Base-by-base conservation (phyloP, 2,888 invertebrate genomes). In the Nomada flava region DNA sequence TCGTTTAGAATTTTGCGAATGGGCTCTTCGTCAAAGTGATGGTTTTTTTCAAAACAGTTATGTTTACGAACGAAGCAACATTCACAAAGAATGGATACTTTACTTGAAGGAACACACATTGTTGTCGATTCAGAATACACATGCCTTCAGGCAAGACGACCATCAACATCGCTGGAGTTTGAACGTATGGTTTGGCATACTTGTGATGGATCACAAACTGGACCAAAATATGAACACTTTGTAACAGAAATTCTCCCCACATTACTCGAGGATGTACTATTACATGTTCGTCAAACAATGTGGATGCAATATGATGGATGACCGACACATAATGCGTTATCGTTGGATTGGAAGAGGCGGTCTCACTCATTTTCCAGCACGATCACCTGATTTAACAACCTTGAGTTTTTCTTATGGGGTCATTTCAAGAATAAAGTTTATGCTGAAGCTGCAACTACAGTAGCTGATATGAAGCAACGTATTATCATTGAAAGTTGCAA, bases 351-450 rank as follows among this genome's bases (percentile, higher is more conserved):
- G 47, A 57, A n/a, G 44, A 47, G 29, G 15, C 1, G 36, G 44
- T 29, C 29, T n/a, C 20, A 57, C 57, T 64, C 4, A 64, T 47
- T 44, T 73, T 73, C 55, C n/a, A 15, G n/a, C 20, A 64, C 9
- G 57, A 2, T 65, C 47, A 29, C 29, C 63, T 20, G 53, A 63
- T 55, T 44, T 53, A 67, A 67, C 13, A 67, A 67, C 74, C 26
- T 26, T 26, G 26, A 26, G 26, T 60, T 67, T 60, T 52, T 74
- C 52, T 74, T 67, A 20, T 59, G 60, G 20, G 62, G 52, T 11
- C 20, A 68, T 5, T 75, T 68, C 18, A 68, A 75, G 9, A 60
- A 68, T 68, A 44, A 53, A 26, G 53, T 68, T 15, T 75, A 69
- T 13, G 53, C 55, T 15, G 4, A 75, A 20, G 5, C 15, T 69